Evolutionary conservation across 2,888 invertebrate genomes (phyloP), one percentile per base, ranked within the genome.

Genomic region (Phyllotreta striolata): DNA sequence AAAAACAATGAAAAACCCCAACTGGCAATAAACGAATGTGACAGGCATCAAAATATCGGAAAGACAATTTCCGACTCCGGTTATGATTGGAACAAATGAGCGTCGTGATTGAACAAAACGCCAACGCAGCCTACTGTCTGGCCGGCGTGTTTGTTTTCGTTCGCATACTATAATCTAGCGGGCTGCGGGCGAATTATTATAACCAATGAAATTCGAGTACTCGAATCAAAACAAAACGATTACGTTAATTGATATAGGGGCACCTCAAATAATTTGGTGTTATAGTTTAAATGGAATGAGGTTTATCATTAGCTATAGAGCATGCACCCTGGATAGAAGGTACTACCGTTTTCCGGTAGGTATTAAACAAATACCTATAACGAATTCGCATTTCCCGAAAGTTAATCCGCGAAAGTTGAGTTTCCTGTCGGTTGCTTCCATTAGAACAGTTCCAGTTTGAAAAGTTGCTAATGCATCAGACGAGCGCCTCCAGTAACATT

Each of bases 401-500:
- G 24, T 24, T 24, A 24, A 24, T 24, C 24, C 24, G 24, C 24
- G 24, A 24, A 24, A 24, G 24, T 24, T 24, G 24, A 24, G 24
- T 24, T 4, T 24, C 24, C 24, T 24, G 24, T 67, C 72, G 73
- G 70, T 74, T 73, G 75, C 74, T 77, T 77, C 76, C 77, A 77
- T 78, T 75, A 76, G 72, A 70, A 24, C 73, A 77, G 76, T 77
- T 24, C 24, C 77, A 74, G 76, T 78, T 77, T 73, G 73, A 76
- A 74, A 78, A 78, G 77, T 71, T 77, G 77, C 73, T 79, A 80
- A 80, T 80, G 79, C 78, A 79, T 70, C 74, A 78, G 76, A 78
- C 79, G 78, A 75, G 71, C 69, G 72, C 68, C 68, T 70, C 73
- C 69, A 68, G 74, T 74, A 74, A 73, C 76, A 74, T 79, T 78